Percentiles rank a stretch among this genome's conserved stretches.
These are phyloP conservation scores for Nanorana parkeri DNA, from an alignment of 2,113 vertebrate genomes.

Conservation along the genomic window DNA sequence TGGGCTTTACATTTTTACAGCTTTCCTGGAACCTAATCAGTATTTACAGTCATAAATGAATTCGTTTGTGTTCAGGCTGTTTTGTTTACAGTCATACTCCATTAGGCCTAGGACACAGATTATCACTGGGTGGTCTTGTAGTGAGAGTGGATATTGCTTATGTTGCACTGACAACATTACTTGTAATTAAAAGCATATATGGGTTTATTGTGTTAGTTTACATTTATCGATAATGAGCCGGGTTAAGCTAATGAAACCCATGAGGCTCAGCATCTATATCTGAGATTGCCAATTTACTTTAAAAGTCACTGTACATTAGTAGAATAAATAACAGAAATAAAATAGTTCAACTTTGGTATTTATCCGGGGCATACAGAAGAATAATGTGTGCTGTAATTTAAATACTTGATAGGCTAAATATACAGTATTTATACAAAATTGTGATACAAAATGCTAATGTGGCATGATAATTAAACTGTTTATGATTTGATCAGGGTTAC, in stretches of 20 bases:
- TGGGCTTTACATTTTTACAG: no score
- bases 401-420: no score
- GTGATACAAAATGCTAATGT: no score
- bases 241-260: constrained; percentile 52
- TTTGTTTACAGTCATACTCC: constrained; percentile 48
- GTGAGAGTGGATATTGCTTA: constrained; percentile 48
- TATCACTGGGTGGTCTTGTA: constrained; percentile 46
- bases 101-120: constrained; percentile 45
- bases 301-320: background rate
- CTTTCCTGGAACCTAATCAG: background rate
- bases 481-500: no score
- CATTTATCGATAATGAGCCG: constrained; percentile 50
- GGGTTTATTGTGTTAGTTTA: constrained; percentile 33
- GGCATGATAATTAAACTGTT: no score
- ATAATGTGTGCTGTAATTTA: no score
- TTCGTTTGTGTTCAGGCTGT: constrained; percentile 39
- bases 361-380: no score
- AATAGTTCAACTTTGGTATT: background rate
- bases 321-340: background rate
- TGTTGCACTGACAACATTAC: constrained; percentile 35
- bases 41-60: constrained; percentile 12
- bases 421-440: no score
- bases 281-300: constrained; percentile 36
- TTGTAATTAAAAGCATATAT: constrained; percentile 38
- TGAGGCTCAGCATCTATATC: constrained; percentile 24